Conservation (phyloP, 2,888 invertebrate species). For the Ypsolopha sequella region DNA sequence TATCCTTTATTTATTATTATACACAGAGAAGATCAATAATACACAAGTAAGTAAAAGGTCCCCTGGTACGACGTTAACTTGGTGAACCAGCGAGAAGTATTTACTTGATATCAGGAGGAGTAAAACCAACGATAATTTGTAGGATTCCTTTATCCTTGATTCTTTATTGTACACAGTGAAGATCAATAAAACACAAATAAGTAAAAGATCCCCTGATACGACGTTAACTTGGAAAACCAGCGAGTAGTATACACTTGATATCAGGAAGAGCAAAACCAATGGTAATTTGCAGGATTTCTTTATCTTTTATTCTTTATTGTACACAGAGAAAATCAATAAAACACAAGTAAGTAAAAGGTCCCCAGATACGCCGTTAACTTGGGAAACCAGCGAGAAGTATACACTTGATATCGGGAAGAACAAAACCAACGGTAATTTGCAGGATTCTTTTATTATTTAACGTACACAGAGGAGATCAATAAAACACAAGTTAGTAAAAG, state of each 20-base stretch:
- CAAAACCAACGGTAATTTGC: constrained; percentile 36
- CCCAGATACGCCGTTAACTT: constrained; percentile 62
- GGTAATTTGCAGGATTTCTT: background rate
- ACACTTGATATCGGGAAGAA: constrained; percentile 67
- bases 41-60: too few relatives aligned
- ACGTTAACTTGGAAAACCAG: constrained; percentile 75
- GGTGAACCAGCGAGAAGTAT: constrained; percentile 80
- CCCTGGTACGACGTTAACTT: constrained; percentile 62
- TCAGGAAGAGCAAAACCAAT: constrained; percentile 65
- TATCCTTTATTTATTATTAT: too few relatives aligned
- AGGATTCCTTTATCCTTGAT: too few relatives aligned
- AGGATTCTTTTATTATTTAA: too few relatives aligned
- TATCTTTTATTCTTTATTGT: too few relatives aligned
- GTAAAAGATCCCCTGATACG: constrained; percentile 52
- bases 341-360: too few relatives aligned
- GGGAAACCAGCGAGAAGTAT: constrained; percentile 80
- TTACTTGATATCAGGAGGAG: constrained; percentile 67
- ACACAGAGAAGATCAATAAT: too few relatives aligned
- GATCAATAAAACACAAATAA: too few relatives aligned
- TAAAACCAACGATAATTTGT: constrained; percentile 36
- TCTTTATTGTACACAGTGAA: too few relatives aligned
- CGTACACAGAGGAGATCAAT: too few relatives aligned
- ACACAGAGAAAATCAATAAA: too few relatives aligned
- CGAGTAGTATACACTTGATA: constrained; percentile 75
- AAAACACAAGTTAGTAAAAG: too few relatives aligned